These are phyloP conservation scores for Nymphalis io DNA, from an alignment of 1,140 invertebrate genomes.

Conservation along the genomic window DNA sequence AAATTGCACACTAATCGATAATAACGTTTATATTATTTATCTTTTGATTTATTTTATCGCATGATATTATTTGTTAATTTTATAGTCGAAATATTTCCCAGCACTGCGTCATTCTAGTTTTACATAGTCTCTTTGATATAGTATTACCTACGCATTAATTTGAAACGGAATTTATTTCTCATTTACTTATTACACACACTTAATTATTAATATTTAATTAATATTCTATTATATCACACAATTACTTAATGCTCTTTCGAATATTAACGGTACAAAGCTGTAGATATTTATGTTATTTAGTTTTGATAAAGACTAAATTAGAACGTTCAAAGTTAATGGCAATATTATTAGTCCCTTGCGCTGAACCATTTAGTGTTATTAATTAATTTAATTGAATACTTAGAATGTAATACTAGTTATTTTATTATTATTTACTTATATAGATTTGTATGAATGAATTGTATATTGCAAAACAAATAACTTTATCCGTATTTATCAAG, in stretches of 20 bases:
- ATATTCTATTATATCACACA: conserved; percentile 5
- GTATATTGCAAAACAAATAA: not conserved
- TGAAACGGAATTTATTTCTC: conserved; percentile 16
- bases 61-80: not conserved
- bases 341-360: no score
- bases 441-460: not conserved
- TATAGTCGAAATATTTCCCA: not conserved
- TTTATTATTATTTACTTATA: not conserved
- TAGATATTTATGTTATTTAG: not conserved
- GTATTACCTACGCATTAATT: conserved; percentile 1
- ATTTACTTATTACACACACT: conserved; percentile 14
- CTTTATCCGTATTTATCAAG: conserved; percentile 38
- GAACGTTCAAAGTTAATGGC: not conserved
- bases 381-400: no score
- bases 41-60: not conserved
- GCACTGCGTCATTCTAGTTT: conserved; percentile 22
- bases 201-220: not conserved
- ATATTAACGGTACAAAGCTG: not conserved
- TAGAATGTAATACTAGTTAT: not conserved
- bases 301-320: not conserved
- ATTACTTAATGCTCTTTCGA: not conserved
- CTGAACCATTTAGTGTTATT: no score
- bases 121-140: conserved; percentile 25
- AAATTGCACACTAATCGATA: no score
- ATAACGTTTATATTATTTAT: no score